Conservation (phyloP, 2,797 vertebrate species). For the Betta splendens region DNA sequence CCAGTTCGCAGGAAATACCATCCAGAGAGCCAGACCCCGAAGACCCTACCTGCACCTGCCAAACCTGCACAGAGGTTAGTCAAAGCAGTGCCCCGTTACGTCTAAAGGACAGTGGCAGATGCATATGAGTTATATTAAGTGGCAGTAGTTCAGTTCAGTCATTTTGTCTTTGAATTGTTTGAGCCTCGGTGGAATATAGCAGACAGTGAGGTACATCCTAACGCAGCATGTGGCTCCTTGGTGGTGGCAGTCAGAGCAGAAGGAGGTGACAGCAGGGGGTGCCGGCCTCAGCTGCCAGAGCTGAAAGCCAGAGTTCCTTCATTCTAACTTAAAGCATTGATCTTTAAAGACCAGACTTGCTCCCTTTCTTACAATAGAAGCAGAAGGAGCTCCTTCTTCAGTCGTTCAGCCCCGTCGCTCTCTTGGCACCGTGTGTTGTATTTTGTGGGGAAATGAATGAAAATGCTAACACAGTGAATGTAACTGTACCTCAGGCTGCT, state of each 20-base stretch:
- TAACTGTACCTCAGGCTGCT: slow-evolving; percentile 78
- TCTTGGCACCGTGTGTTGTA: background rate
- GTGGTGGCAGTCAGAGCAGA: slow-evolving; percentile 25
- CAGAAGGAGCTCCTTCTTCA: background rate
- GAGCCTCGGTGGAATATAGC: slow-evolving; percentile 30
- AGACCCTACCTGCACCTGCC: slow-evolving; percentile 76
- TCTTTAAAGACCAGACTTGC: background rate
- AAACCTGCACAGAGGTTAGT: slow-evolving; percentile 89
- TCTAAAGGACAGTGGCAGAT: too few relatives aligned
- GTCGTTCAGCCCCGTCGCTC: too few relatives aligned
- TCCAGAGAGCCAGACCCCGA: slow-evolving; percentile 80
- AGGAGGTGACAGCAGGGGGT: slow-evolving; percentile 24
- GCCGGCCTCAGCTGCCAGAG: slow-evolving; percentile 1
- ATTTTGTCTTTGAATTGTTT: too few relatives aligned
- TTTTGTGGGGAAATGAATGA: background rate
- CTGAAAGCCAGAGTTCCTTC: slow-evolving; percentile 7
- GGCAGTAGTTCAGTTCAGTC: too few relatives aligned
- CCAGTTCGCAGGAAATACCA: slow-evolving; percentile 89
- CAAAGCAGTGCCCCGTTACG: too few relatives aligned
- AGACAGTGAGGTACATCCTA: slow-evolving; percentile 23
- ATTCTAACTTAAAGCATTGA: background rate
- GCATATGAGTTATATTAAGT: too few relatives aligned
- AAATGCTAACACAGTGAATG: slow-evolving; percentile 5
- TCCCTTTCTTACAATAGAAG: background rate
- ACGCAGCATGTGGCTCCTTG: slow-evolving; percentile 36